Percentiles rank a stretch among this genome's conserved stretches.
Conservation (phyloP, 92 coral and sea anemone genomes). For the Phymanthus crucifer region DNA sequence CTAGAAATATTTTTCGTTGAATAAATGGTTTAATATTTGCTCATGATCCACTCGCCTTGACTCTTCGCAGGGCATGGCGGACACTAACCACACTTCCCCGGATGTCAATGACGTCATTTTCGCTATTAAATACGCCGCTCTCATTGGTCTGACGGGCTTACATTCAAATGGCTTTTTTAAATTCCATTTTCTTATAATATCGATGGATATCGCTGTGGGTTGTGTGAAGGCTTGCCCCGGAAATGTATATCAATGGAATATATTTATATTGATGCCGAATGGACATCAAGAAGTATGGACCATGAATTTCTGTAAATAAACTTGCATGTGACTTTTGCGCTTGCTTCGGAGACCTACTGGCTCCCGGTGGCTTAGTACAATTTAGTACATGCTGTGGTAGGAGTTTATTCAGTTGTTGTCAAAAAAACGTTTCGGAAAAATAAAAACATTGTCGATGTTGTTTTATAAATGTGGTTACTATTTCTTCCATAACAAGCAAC, state of each 20-base stretch:
- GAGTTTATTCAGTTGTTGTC: too few species aligned
- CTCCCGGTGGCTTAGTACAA: background rate
- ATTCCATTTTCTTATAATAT: background rate
- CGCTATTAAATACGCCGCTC: background rate
- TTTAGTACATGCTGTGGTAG: too few species aligned
- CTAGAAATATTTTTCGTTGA: background rate
- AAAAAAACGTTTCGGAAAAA: too few species aligned
- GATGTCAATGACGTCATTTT: conserved; percentile 41
- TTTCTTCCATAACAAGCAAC: too few species aligned
- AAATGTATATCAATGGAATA: background rate
- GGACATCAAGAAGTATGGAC: background rate
- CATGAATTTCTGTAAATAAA: background rate
- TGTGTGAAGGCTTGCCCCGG: conserved; percentile 9
- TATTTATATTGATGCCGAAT: background rate
- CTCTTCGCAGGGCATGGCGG: conserved; percentile 52
- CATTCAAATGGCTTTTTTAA: conserved; percentile 12
- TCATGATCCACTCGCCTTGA: conserved; percentile 21
- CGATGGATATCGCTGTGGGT: background rate
- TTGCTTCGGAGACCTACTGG: background rate
- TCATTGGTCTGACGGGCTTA: conserved; percentile 10
- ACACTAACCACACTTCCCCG: conserved; percentile 28
- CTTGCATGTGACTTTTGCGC: background rate
- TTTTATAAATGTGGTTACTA: too few species aligned
- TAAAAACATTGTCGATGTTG: too few species aligned
- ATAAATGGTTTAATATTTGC: conserved; percentile 1